These are phyloP conservation scores for Pteromalus puparum DNA, from an alignment of 1,140 invertebrate genomes.

Conservation along the genomic window DNA sequence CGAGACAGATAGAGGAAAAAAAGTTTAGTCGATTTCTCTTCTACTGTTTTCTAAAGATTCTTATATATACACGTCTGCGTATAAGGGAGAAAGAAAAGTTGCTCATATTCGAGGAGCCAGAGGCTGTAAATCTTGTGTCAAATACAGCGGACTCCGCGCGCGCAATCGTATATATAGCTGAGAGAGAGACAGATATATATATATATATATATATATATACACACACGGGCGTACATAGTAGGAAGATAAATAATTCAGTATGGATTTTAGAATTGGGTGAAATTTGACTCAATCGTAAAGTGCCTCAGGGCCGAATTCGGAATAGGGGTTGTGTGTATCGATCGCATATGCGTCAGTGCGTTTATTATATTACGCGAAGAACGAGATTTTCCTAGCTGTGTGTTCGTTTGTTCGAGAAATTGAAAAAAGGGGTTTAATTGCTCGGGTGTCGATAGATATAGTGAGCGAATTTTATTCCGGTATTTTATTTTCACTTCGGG, in stretches of 20 bases:
- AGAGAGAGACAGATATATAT: neutral
- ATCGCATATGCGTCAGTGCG: neutral
- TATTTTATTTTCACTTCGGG: constrained; percentile 18
- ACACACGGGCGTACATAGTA: too few species aligned
- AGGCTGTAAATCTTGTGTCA: neutral
- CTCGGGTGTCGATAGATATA: too few species aligned
- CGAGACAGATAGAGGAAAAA: constrained; percentile 58
- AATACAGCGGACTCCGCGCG: neutral
- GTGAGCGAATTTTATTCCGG: too few species aligned
- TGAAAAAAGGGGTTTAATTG: too few species aligned
- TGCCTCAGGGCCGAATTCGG: neutral
- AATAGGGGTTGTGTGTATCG: neutral
- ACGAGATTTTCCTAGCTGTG: too few species aligned
- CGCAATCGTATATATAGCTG: neutral
- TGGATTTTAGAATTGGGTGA: constrained; percentile 13
- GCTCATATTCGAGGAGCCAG: neutral
- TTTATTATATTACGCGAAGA: neutral
- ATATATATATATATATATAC: too few species aligned
- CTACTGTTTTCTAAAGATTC: neutral
- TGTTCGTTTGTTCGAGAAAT: too few species aligned
- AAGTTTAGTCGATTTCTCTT: neutral
- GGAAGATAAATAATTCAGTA: constrained; percentile 21
- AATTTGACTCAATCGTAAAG: constrained; percentile 9
- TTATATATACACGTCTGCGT: too few species aligned
- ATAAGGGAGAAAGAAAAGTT: neutral